Base-by-base conservation (phyloP, 2,113 vertebrate species). In the Danio rerio region DNA sequence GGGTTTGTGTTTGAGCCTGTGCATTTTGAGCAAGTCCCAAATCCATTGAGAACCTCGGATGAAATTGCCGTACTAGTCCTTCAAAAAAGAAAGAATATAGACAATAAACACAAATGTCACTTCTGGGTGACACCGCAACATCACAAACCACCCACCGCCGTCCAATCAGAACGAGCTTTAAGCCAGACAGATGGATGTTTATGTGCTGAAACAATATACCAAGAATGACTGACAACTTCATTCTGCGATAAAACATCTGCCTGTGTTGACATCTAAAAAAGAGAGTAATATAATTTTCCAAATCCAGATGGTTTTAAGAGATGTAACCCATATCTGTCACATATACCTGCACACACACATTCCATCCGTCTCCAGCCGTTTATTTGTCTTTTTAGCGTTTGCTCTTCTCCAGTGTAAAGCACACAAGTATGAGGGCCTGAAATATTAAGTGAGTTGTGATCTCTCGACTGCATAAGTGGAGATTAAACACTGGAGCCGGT, bases 371-470 rank as follows among this genome's bases (percentile, higher is more conserved):
- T 55, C 45, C 62, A 76, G 63, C 50, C 77, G 13, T 21, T 69
- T 52, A 69, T 80, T 80, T 80, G 63, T 75, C 16, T 56, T 73
- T 42, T 16, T 52, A 72, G 80, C 70, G 63, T 63, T 66, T 77
- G 63, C 65, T 76, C 43, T 80, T 61, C 45, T 56, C 68, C 56
- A 80, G 43, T 80, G 58, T 78, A 58, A 73, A 84, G 73, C 80
- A 72, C 53, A 74, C 43, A 5, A 58, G 83, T 20, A 65, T 71
- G 74, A 82, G 79, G 62, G 66, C 69, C 56, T 90, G 12, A 89
- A 91, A 92, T 91, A 90, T 91, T 88, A 91, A 92, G 78, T 47
- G 6, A 81, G 20, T 85, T 87, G 62, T 62, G 87, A 82, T 87
- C 89, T 86, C 81, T 73, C 71, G 81, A 71, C 88, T 89, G 82